Evolutionary conservation across 1,140 invertebrate genomes (phyloP).

Genomic region (Caerostris darwini): DNA sequence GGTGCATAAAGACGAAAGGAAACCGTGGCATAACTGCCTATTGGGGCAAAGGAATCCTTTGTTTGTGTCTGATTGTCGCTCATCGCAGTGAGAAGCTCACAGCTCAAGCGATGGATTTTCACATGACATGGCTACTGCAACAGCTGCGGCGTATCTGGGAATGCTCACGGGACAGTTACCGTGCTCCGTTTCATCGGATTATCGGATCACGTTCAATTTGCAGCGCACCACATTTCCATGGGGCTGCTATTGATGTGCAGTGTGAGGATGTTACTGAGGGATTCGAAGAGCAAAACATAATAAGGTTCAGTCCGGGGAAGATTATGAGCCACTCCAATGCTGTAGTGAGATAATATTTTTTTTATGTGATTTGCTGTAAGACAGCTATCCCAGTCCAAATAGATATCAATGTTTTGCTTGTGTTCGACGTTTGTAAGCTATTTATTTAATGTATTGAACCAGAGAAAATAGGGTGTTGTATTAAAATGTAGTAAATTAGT

Average conservation of each 20-base stretch:
- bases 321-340: not conserved
- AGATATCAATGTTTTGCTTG: too few species aligned
- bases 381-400: too few species aligned
- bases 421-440: too few species aligned
- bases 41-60: not conserved
- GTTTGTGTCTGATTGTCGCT: not conserved
- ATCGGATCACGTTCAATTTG: slow-evolving; percentile 55
- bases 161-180: slow-evolving; percentile 35
- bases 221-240: not conserved
- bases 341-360: too few species aligned
- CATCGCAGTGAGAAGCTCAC: not conserved
- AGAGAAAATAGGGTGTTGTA: too few species aligned
- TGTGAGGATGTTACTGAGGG: not conserved
- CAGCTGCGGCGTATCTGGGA: slow-evolving; percentile 41
- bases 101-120: slow-evolving; percentile 34
- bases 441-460: too few species aligned
- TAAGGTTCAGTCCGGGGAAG: not conserved
- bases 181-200: slow-evolving; percentile 45
- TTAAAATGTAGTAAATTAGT: too few species aligned
- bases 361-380: too few species aligned
- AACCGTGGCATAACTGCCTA: not conserved
- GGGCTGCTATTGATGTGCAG: slow-evolving; percentile 26
- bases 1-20: not conserved
- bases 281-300: not conserved
- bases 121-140: slow-evolving; percentile 38